Base-by-base conservation (phyloP, 2,888 invertebrate species). In the Latrodectus elegans region DNA sequence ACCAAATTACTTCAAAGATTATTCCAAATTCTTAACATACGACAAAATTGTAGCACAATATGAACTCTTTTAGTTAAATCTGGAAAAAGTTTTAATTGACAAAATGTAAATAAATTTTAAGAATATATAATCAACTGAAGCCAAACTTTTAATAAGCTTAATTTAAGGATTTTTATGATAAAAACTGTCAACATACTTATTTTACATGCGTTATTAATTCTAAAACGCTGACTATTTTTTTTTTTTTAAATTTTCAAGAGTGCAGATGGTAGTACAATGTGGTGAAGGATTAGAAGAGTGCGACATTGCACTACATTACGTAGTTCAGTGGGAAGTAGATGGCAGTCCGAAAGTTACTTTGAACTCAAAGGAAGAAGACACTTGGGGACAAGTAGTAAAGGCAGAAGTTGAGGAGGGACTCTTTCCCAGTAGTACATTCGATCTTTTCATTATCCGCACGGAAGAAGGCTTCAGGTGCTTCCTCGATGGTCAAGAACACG, bases 371-470 rank as follows among this genome's bases (percentile, higher is more conserved):
- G 88, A 89, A 55, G 88, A 84, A 17, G 88, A 84, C 14, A 71
- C 64, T n/a, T 89, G 89, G 89, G 88, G 84, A 8, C 75, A 77
- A n/a, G 81, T 81, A 22, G 78, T 88, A n/a, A 64, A 74, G 26
- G 15, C 72, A 9, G 78, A 64, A 22, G 80, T 67, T 53, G 65
- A 67, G 52, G 73, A 78, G n/a, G 72, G 51, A 15, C 68, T 81
- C 14, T 17, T 51, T 17, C 86, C 89, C 0, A 75, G 71, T 4
- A 22, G 74, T 9, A 74, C 71, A 22, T 89, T 89, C 14, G 88
- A 88, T 22, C 75, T 89, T n/a, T 67, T 80, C 77, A 71, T 89
- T n/a, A 38, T 72, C 1, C 65, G 78, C 22, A 70, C 70, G n/a
- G 84, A 78, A 8, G 72, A 78, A 49, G 76, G 76, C 6, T 78